Conservation (phyloP, 2,888 invertebrate genomes). For the Pediacus dermestoides region DNA sequence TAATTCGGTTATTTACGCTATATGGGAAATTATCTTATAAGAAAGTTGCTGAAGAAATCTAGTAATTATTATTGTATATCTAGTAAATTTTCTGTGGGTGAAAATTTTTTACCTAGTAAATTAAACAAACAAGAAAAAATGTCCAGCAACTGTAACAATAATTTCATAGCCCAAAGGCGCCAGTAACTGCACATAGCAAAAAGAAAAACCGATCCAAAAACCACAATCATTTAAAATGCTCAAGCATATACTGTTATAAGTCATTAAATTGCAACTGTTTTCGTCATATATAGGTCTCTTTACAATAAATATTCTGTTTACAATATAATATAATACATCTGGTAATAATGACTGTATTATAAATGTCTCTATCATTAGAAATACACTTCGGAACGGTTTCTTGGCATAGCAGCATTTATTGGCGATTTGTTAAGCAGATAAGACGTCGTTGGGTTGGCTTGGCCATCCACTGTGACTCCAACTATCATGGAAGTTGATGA, state of each 20-base stretch:
- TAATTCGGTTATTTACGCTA: too few species aligned
- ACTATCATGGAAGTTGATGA: slow-evolving; percentile 14
- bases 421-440: slow-evolving; percentile 28
- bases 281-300: slow-evolving; percentile 29
- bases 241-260: slow-evolving; percentile 28
- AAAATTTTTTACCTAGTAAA: too few species aligned
- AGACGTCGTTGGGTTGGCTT: slow-evolving; percentile 15
- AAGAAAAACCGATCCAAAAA: too few species aligned
- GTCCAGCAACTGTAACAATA: too few species aligned
- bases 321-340: slow-evolving; percentile 9
- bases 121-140: too few species aligned
- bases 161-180: too few species aligned
- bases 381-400: slow-evolving; percentile 25
- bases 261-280: slow-evolving; percentile 26
- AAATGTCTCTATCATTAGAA: slow-evolving; percentile 9
- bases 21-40: too few species aligned
- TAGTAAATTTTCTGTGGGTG: too few species aligned
- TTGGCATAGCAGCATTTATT: slow-evolving; percentile 27
- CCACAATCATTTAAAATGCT: too few species aligned
- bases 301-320: slow-evolving; percentile 7
- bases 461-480: slow-evolving; percentile 10
- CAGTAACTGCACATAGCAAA: too few species aligned
- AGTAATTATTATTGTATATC: too few species aligned
- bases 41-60: too few species aligned
- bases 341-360: slow-evolving; percentile 7